phyloP scores from a whole-genome alignment of 2,113 vertebrate species.

The Barbus barbus region DNA sequence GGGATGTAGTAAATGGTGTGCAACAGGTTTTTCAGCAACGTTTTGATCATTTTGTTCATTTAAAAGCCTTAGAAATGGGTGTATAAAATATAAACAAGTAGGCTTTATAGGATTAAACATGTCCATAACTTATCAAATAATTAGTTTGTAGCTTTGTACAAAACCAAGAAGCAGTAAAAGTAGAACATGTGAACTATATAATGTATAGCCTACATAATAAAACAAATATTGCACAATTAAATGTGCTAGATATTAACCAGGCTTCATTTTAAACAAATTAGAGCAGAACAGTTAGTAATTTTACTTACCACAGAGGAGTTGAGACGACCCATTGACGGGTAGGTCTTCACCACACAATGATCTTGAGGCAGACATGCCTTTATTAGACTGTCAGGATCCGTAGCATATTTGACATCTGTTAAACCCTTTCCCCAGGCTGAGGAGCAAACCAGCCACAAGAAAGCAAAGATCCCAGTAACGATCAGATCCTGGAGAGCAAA shows the following conservation, averaged over 20 bases:
- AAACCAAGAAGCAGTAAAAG: neutral
- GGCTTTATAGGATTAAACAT: neutral
- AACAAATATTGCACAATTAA: neutral
- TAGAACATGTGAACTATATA: neutral
- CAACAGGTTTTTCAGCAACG: neutral
- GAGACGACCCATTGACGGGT: constrained; percentile 86
- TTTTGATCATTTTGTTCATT: neutral
- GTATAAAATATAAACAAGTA: neutral
- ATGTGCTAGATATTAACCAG: neutral
- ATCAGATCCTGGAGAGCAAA: constrained; percentile 81
- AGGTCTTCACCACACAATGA: constrained; percentile 63
- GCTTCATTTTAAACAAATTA: neutral
- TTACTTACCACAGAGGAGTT: constrained; percentile 91
- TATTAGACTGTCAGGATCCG: constrained; percentile 72
- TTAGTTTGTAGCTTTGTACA: neutral
- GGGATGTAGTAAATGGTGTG: neutral
- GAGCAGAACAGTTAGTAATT: neutral
- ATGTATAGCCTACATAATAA: neutral
- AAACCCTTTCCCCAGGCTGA: constrained; percentile 93
- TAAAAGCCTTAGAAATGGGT: neutral
- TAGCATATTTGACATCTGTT: constrained; percentile 85
- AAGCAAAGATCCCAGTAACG: constrained; percentile 86
- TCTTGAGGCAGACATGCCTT: constrained; percentile 55
- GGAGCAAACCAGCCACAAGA: constrained; percentile 93
- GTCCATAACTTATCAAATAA: neutral